Evolutionary conservation across 2,113 vertebrate species (phyloP).

Genomic region (Gymnorhina tibicen): DNA sequence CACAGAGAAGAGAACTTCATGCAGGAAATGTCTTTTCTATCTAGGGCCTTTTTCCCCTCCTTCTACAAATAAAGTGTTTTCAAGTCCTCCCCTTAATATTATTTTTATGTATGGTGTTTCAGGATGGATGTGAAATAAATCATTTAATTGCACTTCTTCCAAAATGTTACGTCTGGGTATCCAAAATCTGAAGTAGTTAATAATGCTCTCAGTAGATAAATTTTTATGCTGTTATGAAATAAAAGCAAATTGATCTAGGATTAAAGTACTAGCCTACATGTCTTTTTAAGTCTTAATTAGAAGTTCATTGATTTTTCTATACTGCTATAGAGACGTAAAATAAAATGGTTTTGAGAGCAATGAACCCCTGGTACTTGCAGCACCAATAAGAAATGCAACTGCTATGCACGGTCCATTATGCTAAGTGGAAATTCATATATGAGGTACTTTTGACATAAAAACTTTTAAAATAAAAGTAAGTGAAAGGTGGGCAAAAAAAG

Average conservation of each 20-base stretch:
- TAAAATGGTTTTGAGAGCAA: neutral
- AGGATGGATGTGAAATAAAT: neutral
- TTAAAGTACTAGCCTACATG: neutral
- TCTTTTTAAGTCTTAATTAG: conserved; percentile 13
- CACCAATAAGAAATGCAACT: neutral
- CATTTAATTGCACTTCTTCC: neutral
- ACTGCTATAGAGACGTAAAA: neutral
- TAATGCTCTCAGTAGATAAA: neutral
- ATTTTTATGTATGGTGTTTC: neutral
- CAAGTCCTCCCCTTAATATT: neutral
- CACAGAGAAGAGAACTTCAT: neutral
- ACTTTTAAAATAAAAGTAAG: neutral
- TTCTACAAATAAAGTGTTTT: neutral
- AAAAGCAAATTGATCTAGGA: conserved; percentile 15
- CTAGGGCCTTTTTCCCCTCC: accelerated
- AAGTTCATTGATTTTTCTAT: conserved; percentile 35
- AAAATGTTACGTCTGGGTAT: neutral
- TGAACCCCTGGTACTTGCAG: neutral
- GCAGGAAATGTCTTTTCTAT: neutral
- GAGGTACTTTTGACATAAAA: neutral
- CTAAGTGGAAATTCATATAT: neutral
- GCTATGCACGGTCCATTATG: neutral
- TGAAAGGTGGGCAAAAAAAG: neutral
- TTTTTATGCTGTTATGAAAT: conserved; percentile 1
- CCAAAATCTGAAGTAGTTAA: neutral